phyloP scores from a whole-genome alignment of 1,140 invertebrate genomes.

The Drosophila bipectinata region DNA sequence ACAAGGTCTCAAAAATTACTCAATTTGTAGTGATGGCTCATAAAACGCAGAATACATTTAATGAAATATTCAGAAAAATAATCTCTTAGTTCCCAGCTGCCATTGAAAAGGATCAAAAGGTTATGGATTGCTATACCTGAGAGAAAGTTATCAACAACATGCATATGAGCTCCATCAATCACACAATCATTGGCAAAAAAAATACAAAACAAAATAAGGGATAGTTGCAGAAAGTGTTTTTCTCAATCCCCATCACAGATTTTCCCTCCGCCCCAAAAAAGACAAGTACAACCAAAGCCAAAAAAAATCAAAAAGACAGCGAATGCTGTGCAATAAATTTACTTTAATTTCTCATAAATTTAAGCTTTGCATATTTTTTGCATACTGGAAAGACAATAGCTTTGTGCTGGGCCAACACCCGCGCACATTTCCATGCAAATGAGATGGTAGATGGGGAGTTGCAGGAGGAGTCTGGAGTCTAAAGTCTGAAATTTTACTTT shows the following conservation, averaged over 20 bases:
- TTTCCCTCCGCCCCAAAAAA: slow-evolving; percentile 25
- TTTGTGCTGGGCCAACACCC: slow-evolving; percentile 74
- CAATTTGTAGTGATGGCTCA: slow-evolving; percentile 3
- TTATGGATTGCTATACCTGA: slow-evolving; percentile 20
- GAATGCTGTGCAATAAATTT: slow-evolving; percentile 79
- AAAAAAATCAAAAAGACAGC: slow-evolving; percentile 9
- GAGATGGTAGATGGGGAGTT: slow-evolving; percentile 41
- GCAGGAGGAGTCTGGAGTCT: slow-evolving; percentile 24
- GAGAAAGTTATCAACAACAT: slow-evolving; percentile 70
- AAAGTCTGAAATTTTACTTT: slow-evolving; percentile 2
- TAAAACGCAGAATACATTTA: neutral
- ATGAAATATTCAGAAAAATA: neutral
- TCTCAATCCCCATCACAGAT: slow-evolving; percentile 33
- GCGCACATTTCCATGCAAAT: slow-evolving; percentile 82
- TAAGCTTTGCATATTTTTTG: slow-evolving; percentile 77
- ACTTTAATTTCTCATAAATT: slow-evolving; percentile 82
- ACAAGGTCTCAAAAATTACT: slow-evolving; percentile 1
- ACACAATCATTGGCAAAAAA: slow-evolving; percentile 58
- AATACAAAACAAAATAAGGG: slow-evolving; percentile 42
- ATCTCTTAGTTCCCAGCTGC: neutral
- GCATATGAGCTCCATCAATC: slow-evolving; percentile 63
- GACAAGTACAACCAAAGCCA: neutral
- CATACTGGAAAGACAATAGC: slow-evolving; percentile 71
- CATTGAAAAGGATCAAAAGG: slow-evolving; percentile 29
- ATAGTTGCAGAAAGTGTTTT: slow-evolving; percentile 68